Evolutionary conservation across 2,888 invertebrate genomes (phyloP).

Genomic region (Pachymerium ferrugineum): DNA sequence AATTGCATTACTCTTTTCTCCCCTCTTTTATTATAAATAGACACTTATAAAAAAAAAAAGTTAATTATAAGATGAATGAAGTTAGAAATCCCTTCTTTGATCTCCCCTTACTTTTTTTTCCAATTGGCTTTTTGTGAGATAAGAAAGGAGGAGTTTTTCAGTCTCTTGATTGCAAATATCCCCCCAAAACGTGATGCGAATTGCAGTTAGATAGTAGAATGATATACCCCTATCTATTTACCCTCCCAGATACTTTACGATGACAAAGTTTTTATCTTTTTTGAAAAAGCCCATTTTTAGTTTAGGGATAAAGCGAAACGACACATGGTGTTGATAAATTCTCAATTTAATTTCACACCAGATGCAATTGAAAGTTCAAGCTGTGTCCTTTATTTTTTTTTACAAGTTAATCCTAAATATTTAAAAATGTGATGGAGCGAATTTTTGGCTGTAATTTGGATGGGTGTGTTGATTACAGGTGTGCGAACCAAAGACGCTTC

Average conservation of each 20-base stretch:
- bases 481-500: conserved; percentile 6
- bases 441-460: neutral
- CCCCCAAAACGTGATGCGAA: conserved; percentile 21
- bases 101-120: neutral
- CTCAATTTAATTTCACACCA: conserved; percentile 15
- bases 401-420: no score
- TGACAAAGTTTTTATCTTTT: no score
- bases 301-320: no score
- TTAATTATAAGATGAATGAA: neutral
- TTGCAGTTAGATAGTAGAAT: neutral
- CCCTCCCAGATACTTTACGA: conserved; percentile 18
- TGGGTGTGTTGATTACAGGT: conserved; percentile 25
- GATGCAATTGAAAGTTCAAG: conserved; percentile 1
- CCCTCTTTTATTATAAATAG: neutral
- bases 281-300: no score
- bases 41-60: neutral
- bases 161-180: conserved; percentile 27
- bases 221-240: conserved; percentile 20
- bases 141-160: conserved; percentile 15
- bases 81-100: neutral
- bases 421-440: neutral
- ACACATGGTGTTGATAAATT: neutral
- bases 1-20: conserved; percentile 14
- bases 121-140: neutral
- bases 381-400: no score